A percentile compares a stretch with the other conserved stretches of the same genome.
Conservation (phyloP, 2,113 vertebrate species). For the Melanocharis versteri region DNA sequence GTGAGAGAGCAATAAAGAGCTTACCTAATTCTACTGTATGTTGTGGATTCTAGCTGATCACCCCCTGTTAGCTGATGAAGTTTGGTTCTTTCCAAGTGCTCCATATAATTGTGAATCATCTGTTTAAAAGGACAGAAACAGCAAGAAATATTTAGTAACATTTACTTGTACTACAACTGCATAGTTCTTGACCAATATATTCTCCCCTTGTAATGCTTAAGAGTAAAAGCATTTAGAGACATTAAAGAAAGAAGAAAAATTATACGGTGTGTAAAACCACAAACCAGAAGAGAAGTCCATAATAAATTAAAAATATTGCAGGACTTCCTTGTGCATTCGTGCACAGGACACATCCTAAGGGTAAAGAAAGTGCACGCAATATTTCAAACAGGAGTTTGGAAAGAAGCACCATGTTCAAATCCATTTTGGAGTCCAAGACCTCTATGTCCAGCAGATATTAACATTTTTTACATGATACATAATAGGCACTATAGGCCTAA, state of each 20-base stretch:
- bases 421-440: not conserved
- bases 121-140: conserved; percentile 68
- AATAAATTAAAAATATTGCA: not conserved
- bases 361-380: not conserved
- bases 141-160: not conserved
- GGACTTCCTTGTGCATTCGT: not conserved
- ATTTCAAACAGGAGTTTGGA: not conserved
- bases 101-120: conserved; percentile 99
- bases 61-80: conserved; percentile 82
- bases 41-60: conserved; percentile 81
- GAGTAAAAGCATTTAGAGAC: not conserved
- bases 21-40: conserved; percentile 85
- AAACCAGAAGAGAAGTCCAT: not conserved
- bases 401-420: not conserved
- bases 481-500: not conserved
- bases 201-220: not conserved
- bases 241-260: not conserved
- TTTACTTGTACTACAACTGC: not conserved
- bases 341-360: not conserved
- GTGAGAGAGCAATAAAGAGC: conserved; percentile 59
- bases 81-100: conserved; percentile 96
- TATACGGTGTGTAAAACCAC: not conserved
- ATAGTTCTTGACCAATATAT: not conserved
- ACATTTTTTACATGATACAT: not conserved
- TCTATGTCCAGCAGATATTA: not conserved